Evolutionary conservation across 2,797 vertebrate genomes (phyloP).

Genomic region (Phalloptychus januarius): DNA sequence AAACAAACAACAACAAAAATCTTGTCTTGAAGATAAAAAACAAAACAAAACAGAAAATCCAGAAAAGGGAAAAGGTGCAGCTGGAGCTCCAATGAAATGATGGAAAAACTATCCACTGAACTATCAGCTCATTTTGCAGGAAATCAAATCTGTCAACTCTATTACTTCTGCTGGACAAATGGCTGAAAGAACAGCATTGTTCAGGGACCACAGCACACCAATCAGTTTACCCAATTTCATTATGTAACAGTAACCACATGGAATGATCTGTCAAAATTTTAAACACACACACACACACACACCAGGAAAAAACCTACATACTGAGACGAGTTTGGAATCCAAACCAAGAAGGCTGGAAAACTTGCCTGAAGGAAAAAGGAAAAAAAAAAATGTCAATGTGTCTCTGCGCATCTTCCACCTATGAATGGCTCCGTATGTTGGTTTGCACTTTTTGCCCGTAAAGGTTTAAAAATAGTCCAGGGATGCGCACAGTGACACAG

Average conservation of each 20-base stretch:
- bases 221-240: conserved; percentile 1
- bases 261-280: conserved; percentile 11
- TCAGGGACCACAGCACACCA: not conserved
- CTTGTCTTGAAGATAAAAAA: not conserved
- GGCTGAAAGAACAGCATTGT: conserved; percentile 1
- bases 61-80: not conserved
- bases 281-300: conserved; percentile 4
- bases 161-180: conserved; percentile 6
- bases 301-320: not conserved
- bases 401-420: conserved; percentile 52
- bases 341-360: conserved; percentile 38
- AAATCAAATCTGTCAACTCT: conserved; percentile 7
- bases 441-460: conserved; percentile 51
- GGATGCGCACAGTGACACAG: conserved; percentile 24
- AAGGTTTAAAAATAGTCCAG: conserved; percentile 52
- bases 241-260: conserved; percentile 13
- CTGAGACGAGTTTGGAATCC: not conserved
- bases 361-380: conserved; percentile 4
- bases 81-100: not conserved
- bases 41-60: not conserved
- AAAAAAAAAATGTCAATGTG: conserved; percentile 29
- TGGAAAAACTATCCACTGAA: not conserved
- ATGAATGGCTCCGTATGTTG: conserved; percentile 36
- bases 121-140: not conserved
- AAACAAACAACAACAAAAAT: not conserved